A percentile compares a stretch with the other conserved stretches of the same genome.
phyloP scores from a whole-genome alignment of 2,113 vertebrate genomes.

The Rattus rattus region DNA sequence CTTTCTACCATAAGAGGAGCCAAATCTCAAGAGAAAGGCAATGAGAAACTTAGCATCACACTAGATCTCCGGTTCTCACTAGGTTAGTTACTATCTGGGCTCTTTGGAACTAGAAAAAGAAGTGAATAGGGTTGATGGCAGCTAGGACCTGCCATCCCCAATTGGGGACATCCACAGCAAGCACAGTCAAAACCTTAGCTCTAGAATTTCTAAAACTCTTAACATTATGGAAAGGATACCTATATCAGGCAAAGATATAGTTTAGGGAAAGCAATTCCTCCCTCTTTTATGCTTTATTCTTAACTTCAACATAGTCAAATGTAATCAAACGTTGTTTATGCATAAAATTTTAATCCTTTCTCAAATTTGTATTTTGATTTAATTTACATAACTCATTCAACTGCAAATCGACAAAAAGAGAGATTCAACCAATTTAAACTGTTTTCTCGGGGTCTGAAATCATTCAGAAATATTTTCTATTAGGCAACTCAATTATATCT shows the following conservation, averaged over 20 bases:
- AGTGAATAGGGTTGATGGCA: accelerated
- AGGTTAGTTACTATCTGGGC: background rate
- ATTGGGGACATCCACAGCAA: accelerated
- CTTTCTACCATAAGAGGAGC: background rate
- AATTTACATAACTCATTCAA: slow-evolving; percentile 88
- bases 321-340: slow-evolving; percentile 85
- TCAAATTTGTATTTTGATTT: slow-evolving; percentile 86
- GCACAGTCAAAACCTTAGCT: accelerated
- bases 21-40: background rate
- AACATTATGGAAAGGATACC: background rate
- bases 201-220: accelerated
- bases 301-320: slow-evolving; percentile 86
- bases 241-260: background rate
- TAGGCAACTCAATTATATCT: slow-evolving; percentile 84
- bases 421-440: slow-evolving; percentile 84
- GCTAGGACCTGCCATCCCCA: accelerated
- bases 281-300: slow-evolving; percentile 49
- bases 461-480: slow-evolving; percentile 84
- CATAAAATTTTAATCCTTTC: slow-evolving; percentile 86
- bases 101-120: background rate
- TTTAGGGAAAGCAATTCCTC: background rate
- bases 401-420: slow-evolving; percentile 82
- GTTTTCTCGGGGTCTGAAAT: slow-evolving; percentile 83
- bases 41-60: background rate
- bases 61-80: background rate